These are phyloP conservation scores for Coendou prehensilis DNA, from an alignment of 2,797 vertebrate species.

Conservation along the genomic window DNA sequence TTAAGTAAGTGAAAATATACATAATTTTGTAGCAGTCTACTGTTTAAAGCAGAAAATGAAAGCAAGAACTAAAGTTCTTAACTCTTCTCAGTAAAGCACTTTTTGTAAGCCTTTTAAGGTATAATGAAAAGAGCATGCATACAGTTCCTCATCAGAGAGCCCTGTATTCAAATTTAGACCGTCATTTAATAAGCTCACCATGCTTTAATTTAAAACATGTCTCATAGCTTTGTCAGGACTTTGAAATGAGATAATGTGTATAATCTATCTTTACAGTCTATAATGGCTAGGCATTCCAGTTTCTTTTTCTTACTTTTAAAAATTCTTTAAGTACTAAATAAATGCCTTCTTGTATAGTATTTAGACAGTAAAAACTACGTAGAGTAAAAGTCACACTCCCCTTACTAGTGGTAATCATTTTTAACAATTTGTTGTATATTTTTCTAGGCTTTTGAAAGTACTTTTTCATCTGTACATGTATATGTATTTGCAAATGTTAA, in stretches of 20 bases:
- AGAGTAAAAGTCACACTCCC: not conserved
- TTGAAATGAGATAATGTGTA: not conserved
- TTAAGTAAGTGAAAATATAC: not conserved
- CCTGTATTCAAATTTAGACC: not conserved
- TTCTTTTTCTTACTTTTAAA: not conserved
- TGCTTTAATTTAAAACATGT: not conserved
- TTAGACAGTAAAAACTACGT: not conserved
- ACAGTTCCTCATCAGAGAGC: not conserved
- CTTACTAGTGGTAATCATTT: not conserved
- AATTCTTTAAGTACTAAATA: not conserved
- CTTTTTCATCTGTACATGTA: not conserved
- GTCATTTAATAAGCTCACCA: not conserved
- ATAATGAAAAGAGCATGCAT: not conserved
- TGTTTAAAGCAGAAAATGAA: conserved; percentile 30
- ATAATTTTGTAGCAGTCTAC: not conserved
- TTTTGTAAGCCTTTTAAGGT: not conserved
- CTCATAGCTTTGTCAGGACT: not conserved
- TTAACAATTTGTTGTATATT: not conserved
- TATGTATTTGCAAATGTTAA: not conserved
- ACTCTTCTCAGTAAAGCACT: not conserved
- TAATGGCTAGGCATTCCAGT: not conserved
- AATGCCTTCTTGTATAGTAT: not conserved
- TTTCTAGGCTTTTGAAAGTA: not conserved
- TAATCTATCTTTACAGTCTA: not conserved
- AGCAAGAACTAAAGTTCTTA: not conserved